A percentile compares a stretch with the other conserved stretches of the same genome.
These are phyloP conservation scores for Pipistrellus pygmaeus DNA, from an alignment of 2,797 vertebrate genomes.

Conservation along the genomic window DNA sequence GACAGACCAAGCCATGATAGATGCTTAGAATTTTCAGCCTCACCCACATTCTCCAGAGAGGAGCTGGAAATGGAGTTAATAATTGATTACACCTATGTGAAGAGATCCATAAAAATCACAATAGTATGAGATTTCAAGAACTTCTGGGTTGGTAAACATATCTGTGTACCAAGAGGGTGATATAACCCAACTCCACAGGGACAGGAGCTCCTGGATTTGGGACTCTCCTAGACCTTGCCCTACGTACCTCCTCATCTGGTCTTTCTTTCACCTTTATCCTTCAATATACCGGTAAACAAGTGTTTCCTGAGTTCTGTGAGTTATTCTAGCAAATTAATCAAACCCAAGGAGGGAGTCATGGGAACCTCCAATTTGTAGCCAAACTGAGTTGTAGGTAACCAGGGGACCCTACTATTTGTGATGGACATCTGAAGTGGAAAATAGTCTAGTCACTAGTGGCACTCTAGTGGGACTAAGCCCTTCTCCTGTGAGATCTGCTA, in stretches of 20 bases:
- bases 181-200: fast-evolving
- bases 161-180: background rate
- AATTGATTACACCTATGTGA: background rate
- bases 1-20: background rate
- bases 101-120: background rate
- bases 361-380: background rate
- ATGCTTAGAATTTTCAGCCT: background rate
- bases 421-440: background rate
- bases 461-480: background rate
- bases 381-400: background rate
- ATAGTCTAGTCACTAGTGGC: background rate
- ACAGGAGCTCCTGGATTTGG: background rate
- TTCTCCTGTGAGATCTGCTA: background rate
- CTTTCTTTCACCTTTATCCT: no score
- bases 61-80: background rate
- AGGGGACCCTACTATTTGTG: background rate
- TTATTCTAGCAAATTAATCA: background rate
- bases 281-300: background rate
- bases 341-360: background rate
- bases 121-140: background rate
- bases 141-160: background rate
- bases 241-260: background rate
- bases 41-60: background rate
- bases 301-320: background rate
- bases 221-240: background rate